Evolutionary conservation across 2,888 invertebrate genomes (phyloP), one percentile per base, ranked within the genome.

Genomic region (Megalurothrips usitatus): DNA sequence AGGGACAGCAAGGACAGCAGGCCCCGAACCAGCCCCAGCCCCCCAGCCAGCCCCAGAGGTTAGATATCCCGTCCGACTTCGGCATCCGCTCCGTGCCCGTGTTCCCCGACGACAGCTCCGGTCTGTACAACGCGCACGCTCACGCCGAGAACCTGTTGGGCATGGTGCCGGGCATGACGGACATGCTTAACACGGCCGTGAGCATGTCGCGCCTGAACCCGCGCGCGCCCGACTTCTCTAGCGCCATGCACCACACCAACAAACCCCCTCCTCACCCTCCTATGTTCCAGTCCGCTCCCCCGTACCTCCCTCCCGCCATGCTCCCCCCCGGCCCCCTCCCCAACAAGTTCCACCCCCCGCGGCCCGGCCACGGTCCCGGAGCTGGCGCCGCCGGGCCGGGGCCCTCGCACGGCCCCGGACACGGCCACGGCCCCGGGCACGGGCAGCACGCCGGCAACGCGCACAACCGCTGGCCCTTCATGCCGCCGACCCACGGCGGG

Each of bases 221-320:
- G 0, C 92, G 94, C 84, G 94, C 94, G 8, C 94, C 94, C 0
- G 93, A 94, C 85, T 95, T 94, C 86, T 91, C 92, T 0, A 90
- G 90, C 83, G 88, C 89, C 75, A 84, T 89, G 68, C 68, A 75
- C 68, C 68, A 75, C 26, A 75, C 68, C 68, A 75, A 75, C 86
- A 84, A 85, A 84, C 81, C 85, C 84, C 81, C 82, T 17, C 82
- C 80, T 23, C 78, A 63, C 4, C 58, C 58, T 58, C 58, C 58
- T 75, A 75, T 75, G 68, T 75, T 75, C 68, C 68, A 75, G 68
- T 75, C 68, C 26, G 68, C 68, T 75, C 68, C 68, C 26, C 68
- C 68, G 68, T 75, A 75, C 68, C 68, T 75, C 68, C 68, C 68
- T 26, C 49, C 80, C 80, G 81, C 34, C 83, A 82, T 80, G 75